These are phyloP conservation scores for Nowickia ferox DNA, from an alignment of 2,888 invertebrate genomes.

Conservation along the genomic window DNA sequence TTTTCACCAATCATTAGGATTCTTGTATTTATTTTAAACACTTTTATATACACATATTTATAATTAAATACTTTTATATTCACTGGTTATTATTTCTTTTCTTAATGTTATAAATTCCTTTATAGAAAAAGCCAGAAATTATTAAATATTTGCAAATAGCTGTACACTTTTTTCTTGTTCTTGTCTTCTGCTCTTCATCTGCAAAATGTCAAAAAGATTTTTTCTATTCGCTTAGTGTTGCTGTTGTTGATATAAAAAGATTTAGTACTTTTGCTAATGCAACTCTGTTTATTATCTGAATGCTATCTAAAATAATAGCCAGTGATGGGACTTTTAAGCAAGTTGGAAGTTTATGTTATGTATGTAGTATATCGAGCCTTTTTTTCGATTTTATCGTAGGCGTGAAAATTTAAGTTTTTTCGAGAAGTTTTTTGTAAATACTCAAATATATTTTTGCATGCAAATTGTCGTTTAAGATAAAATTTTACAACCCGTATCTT, in stretches of 20 bases:
- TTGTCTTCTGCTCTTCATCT: slow-evolving; percentile 25
- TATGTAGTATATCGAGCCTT: no score
- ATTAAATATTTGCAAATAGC: slow-evolving; percentile 22
- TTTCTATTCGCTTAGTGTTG: slow-evolving; percentile 5
- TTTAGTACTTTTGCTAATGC: not conserved
- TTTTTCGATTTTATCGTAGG: no score
- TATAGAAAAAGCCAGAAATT: slow-evolving; percentile 19
- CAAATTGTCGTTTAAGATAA: no score
- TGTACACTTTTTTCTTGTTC: slow-evolving; percentile 35
- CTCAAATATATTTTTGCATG: no score
- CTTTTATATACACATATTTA: not conserved
- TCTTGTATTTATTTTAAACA: slow-evolving; percentile 11
- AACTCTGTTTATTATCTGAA: slow-evolving; percentile 20
- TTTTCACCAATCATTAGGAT: not conserved
- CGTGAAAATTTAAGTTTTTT: no score
- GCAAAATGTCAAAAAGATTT: slow-evolving; percentile 52
- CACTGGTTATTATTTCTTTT: not conserved
- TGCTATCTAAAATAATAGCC: not conserved
- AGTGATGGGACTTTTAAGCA: not conserved
- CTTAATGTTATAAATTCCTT: slow-evolving; percentile 15
- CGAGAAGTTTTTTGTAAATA: no score
- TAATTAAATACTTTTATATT: slow-evolving; percentile 4
- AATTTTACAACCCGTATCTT: no score
- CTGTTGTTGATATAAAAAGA: slow-evolving; percentile 1
- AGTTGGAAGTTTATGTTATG: no score